Conservation (phyloP, 2,888 invertebrate species). For the Lochmaea crataegi region DNA sequence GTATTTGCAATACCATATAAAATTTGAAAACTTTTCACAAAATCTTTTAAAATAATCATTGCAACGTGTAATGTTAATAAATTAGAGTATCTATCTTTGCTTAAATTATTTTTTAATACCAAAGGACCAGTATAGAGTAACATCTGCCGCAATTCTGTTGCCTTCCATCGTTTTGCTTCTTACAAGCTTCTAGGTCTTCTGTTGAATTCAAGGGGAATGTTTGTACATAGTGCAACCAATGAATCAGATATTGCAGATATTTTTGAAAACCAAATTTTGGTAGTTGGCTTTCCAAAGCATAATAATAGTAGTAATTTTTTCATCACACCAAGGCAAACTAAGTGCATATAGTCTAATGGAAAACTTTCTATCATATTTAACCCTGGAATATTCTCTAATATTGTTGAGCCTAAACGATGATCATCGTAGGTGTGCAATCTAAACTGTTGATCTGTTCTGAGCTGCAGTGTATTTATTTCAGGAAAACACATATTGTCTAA, state of each 20-base stretch:
- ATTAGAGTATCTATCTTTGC: constrained; percentile 26
- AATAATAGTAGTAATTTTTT: too few species aligned
- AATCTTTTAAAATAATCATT: too few species aligned
- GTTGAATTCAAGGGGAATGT: constrained; percentile 21
- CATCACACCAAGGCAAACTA: too few species aligned
- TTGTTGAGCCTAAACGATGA: too few species aligned
- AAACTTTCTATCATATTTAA: constrained; percentile 1
- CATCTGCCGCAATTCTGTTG: constrained; percentile 25
- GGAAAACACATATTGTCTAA: too few species aligned
- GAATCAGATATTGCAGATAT: too few species aligned
- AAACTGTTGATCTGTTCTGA: too few species aligned
- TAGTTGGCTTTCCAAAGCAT: background rate
- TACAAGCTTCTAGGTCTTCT: constrained; percentile 30
- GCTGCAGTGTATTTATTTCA: too few species aligned
- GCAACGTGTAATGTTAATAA: constrained; percentile 35
- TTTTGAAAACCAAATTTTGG: constrained; percentile 15
- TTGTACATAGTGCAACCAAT: too few species aligned
- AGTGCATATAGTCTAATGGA: constrained; percentile 23
- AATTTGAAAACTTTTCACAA: constrained; percentile 14
- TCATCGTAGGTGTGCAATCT: too few species aligned
- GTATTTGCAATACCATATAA: constrained; percentile 16
- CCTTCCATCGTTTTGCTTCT: constrained; percentile 14
- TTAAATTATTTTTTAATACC: constrained; percentile 28
- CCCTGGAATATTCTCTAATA: too few species aligned
- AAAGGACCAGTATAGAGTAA: constrained; percentile 39